These are phyloP conservation scores for Amphiprion clarkii DNA, from an alignment of 2,797 vertebrate species.

Conservation along the genomic window DNA sequence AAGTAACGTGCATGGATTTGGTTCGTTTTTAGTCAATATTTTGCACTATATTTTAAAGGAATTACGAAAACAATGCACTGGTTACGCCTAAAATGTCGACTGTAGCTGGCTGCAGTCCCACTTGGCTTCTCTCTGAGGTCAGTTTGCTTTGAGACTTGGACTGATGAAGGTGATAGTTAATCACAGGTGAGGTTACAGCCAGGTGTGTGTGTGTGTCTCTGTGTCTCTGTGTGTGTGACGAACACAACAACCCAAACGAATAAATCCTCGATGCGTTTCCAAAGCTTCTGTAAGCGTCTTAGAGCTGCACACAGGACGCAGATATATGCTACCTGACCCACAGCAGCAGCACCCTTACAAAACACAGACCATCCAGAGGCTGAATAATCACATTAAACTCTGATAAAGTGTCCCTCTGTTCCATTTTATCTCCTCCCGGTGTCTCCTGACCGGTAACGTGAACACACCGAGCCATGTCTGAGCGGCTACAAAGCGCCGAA, in stretches of 20 bases:
- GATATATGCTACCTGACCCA: background rate
- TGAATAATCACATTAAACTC: too few relatives aligned
- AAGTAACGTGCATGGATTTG: too few relatives aligned
- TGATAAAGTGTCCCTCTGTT: too few relatives aligned
- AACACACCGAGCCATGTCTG: slow-evolving; percentile 64
- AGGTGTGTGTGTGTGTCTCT: slow-evolving; percentile 2
- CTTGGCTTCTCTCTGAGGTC: too few relatives aligned
- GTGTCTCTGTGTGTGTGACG: background rate
- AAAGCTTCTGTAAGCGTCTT: slow-evolving; percentile 67
- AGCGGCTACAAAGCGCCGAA: slow-evolving; percentile 31
- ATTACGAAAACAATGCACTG: too few relatives aligned
- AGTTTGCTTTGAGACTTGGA: too few relatives aligned
- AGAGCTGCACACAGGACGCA: slow-evolving; percentile 11
- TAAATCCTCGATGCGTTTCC: slow-evolving; percentile 26
- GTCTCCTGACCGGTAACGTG: slow-evolving; percentile 30
- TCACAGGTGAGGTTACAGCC: slow-evolving; percentile 7
- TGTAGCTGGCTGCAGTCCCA: too few relatives aligned
- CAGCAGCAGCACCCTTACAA: background rate
- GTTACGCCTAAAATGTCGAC: too few relatives aligned
- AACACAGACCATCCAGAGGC: rapidly evolving
- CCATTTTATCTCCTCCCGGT: background rate
- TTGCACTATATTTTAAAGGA: too few relatives aligned
- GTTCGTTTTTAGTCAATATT: too few relatives aligned
- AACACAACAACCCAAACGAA: background rate
- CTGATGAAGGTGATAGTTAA: background rate